Conservation (phyloP, 2,888 invertebrate genomes). For the Sepiola atlantica region DNA sequence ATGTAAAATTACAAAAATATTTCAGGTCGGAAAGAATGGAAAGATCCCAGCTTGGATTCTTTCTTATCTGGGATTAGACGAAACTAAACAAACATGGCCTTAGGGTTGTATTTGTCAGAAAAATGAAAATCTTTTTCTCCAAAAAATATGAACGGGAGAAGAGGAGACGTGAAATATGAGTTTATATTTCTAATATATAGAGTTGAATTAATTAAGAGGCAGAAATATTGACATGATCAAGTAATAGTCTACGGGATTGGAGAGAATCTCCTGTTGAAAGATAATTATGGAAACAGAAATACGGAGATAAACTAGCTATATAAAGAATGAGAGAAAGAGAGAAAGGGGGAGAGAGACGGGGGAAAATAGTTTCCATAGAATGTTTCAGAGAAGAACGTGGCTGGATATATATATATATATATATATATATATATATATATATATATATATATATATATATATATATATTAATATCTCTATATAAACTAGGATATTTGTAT, state of each 20-base stretch:
- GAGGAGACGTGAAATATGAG: not conserved
- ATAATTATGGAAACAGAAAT: too few relatives aligned
- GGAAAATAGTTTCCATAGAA: too few relatives aligned
- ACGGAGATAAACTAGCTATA: too few relatives aligned
- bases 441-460: constrained; percentile 2
- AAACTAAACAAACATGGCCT: not conserved
- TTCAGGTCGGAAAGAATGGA: not conserved
- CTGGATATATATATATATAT: too few relatives aligned
- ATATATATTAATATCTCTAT: not conserved
- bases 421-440: too few relatives aligned
- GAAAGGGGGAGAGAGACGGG: too few relatives aligned
- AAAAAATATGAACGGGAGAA: not conserved
- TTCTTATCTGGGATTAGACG: not conserved
- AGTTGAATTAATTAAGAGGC: not conserved
- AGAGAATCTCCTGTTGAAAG: too few relatives aligned
- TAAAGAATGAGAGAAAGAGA: too few relatives aligned
- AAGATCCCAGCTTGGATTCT: not conserved
- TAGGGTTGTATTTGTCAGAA: not conserved
- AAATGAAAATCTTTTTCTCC: not conserved
- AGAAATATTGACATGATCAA: not conserved
- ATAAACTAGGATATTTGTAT: too few relatives aligned
- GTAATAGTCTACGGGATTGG: too few relatives aligned
- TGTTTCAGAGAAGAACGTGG: too few relatives aligned
- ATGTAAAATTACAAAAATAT: not conserved
- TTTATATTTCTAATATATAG: not conserved